Evolutionary conservation across 2,113 vertebrate species (phyloP), one percentile per base, ranked within the genome.

Genomic region (Donacobius atricapilla): DNA sequence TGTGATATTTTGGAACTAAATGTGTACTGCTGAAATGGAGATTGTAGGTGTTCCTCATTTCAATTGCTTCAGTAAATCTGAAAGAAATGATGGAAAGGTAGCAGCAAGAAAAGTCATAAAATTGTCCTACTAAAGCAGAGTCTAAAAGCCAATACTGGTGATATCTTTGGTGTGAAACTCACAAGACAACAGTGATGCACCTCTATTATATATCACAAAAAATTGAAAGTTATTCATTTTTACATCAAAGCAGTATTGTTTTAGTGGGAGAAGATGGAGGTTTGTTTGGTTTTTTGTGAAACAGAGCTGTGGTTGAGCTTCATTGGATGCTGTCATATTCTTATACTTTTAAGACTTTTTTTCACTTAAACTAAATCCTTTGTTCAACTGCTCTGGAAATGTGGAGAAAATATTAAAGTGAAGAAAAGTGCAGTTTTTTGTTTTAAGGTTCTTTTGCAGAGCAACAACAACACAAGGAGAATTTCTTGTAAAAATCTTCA

Each of bases 31-130:
- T 83, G 87, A 89, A 96, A 93, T 70, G 6, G 33, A 81, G 30
- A 56, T 24, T 75, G 73, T 94, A 60, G 60, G 71, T 92, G 90
- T 88, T 89, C 44, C 61, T 72, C 51, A 40, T 87, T 96, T 70
- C 72, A 96, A 57, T 75, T 91, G 39, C 86, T 85, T 75, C 44
- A 81, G 80, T 85, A 83, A 91, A 95, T 94, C 71, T 96, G 53
- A 77, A 78, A 63, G 42, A 94, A 96, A 77, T 91, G 23, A 95
- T 95, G 83, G 56, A 50, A 88, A 87, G 19, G 33, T 76, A 50
- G 54, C 45, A 85, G 61, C 35, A 95, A 93, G 48, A 17, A 89
- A 97, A 96, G 60, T 73, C 84, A 94, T 51, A 93, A 93, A 90
- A 68, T 35, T 89, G 39, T 53, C 68, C 14, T 53, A 33, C 69